Base-by-base conservation (phyloP, 2,888 invertebrate genomes). In the Archips xylosteana region DNA sequence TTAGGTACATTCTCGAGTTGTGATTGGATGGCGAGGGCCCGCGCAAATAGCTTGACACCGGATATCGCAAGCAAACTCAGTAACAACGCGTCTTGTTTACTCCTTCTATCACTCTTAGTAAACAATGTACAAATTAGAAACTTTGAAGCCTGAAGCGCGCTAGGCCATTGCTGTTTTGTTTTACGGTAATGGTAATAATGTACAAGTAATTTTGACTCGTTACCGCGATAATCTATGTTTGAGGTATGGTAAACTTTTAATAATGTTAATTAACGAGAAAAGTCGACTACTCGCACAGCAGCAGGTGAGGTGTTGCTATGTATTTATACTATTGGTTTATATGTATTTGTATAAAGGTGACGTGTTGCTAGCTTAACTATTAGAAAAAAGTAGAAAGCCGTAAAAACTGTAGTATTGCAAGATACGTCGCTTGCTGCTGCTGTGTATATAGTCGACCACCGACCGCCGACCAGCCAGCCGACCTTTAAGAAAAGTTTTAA, bases 61-160 rank as follows among this genome's bases (percentile, higher is more conserved):
- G 78, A 83, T 82, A 71, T 60, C 71, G 79, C 74, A 76, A 78
- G 78, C 78, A 83, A 80, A 81, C 79, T 76, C 78, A 76, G 75
- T 61, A 63, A 63, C 72, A 67, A 59, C 76, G 49, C 75, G 77
- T 81, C 82, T 87, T 86, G 84, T 82, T 79, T 79, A 82, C 82
- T 79, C 47, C n/a, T 70, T 63, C 82, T 78, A 77, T 78, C 76
- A 79, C 84, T 84, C 80, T 87, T 81, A 82, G 83, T 83, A 79
- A 82, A 78, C 80, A 81, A 75, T 80, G 85, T 86, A 81, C 80
- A 84, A 85, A 87, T 87, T 84, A 86, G 42, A 63, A 68, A 63
- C 62, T 68, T 86, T 82, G 83, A 32, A 57, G 32, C 79, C 49
- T 9, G 34, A 49, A 64, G 36, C 47, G 47, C 34, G 34, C 34